Conservation (phyloP, 1,140 invertebrate genomes). For the Caerostris extrusa region DNA sequence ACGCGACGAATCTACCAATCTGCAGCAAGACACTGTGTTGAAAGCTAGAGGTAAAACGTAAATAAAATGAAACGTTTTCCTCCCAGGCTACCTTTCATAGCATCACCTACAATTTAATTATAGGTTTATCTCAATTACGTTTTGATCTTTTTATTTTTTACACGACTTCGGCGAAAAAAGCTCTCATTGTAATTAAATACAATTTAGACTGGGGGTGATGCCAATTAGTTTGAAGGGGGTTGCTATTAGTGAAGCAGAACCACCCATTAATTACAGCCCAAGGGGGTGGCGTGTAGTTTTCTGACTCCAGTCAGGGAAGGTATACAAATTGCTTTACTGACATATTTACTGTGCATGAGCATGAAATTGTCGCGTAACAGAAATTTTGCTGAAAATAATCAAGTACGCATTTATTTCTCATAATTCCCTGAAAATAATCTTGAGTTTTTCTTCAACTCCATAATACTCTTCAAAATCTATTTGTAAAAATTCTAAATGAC, state of each 20-base stretch:
- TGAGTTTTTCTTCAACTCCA: too few relatives aligned
- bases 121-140: constrained; percentile 70
- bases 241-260: constrained; percentile 77
- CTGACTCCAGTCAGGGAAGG: constrained; percentile 1
- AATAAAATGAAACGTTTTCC: constrained; percentile 50
- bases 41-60: constrained; percentile 51
- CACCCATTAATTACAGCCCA: constrained; percentile 76
- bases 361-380: background rate
- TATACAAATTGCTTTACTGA: background rate
- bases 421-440: too few relatives aligned
- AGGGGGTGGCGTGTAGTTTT: constrained; percentile 58
- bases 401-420: too few relatives aligned
- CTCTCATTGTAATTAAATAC: constrained; percentile 77
- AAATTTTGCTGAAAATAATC: background rate
- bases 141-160: constrained; percentile 66
- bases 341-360: background rate
- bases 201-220: constrained; percentile 76
- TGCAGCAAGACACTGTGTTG: constrained; percentile 5
- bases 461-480: too few relatives aligned
- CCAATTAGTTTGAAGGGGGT: constrained; percentile 70
- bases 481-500: too few relatives aligned
- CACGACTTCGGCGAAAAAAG: constrained; percentile 69
- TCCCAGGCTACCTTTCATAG: constrained; percentile 10
- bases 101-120: constrained; percentile 76
- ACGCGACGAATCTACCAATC: background rate